Evolutionary conservation across 92 coral and sea anemone species (phyloP).

Genomic region (Parazoanthus swiftii): DNA sequence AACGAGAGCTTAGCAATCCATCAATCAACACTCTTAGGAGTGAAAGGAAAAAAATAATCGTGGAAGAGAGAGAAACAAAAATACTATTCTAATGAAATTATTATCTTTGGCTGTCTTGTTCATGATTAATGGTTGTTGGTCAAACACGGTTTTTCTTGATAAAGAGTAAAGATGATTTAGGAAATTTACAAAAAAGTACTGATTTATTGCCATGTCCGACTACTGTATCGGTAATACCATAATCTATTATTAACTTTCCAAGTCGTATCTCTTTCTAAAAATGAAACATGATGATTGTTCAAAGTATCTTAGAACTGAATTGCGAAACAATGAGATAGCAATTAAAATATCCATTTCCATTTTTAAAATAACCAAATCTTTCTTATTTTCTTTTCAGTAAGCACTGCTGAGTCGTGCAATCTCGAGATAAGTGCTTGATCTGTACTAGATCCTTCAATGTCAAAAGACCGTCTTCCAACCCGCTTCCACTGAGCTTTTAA

Average conservation of each 20-base stretch:
- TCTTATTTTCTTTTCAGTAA: conserved; percentile 10
- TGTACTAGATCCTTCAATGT: background rate
- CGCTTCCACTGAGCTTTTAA: background rate
- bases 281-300: background rate
- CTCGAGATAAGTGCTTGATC: conserved; percentile 1
- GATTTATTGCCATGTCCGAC: background rate
- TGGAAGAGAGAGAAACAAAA: background rate
- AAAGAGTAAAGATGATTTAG: background rate
- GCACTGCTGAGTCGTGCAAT: background rate
- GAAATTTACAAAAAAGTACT: background rate
- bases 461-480: background rate
- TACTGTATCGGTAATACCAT: no score
- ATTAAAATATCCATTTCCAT: background rate
- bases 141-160: background rate
- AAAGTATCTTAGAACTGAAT: background rate
- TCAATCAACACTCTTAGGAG: background rate
- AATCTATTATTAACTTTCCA: background rate
- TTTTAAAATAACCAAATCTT: background rate
- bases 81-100: background rate
- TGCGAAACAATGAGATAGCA: background rate
- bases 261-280: background rate
- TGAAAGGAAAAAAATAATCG: background rate
- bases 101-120: background rate
- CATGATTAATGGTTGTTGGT: background rate
- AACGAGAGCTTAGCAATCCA: background rate